Evolutionary conservation across 2,113 vertebrate genomes (phyloP).

Genomic region (Percina caprodes): DNA sequence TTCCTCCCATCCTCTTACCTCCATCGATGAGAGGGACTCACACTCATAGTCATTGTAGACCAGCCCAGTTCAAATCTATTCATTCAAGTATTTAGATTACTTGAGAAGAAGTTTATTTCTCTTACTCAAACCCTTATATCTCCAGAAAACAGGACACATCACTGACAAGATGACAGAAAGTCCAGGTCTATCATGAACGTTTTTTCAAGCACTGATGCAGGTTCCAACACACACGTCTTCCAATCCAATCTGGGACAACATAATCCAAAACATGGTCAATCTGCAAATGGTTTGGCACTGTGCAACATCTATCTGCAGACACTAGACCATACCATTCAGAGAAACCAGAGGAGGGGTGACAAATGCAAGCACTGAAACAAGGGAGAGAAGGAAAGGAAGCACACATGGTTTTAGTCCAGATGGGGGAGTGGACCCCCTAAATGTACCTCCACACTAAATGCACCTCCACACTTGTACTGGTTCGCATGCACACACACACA

Average conservation of each 20-base stretch:
- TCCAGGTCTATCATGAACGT: background rate
- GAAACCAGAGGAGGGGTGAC: slow-evolving; percentile 58
- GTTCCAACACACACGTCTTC: background rate
- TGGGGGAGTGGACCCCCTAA: slow-evolving; percentile 53
- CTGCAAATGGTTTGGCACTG: slow-evolving; percentile 58
- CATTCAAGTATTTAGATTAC: background rate
- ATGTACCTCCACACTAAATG: too few species aligned
- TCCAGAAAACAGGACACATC: slow-evolving; percentile 27
- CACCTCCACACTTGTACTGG: slow-evolving; percentile 36
- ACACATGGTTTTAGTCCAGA: slow-evolving; percentile 77
- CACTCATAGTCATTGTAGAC: slow-evolving; percentile 63
- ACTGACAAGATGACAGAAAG: background rate
- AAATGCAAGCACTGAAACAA: slow-evolving; percentile 53
- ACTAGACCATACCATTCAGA: slow-evolving; percentile 58
- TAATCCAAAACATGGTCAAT: slow-evolving; percentile 37
- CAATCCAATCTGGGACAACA: background rate
- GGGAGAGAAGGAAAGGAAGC: slow-evolving; percentile 35
- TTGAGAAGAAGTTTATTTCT: slow-evolving; percentile 10
- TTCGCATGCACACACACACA: slow-evolving; percentile 38
- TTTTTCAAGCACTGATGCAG: slow-evolving; percentile 17
- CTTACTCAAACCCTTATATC: background rate
- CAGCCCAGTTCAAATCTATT: slow-evolving; percentile 1
- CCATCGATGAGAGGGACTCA: slow-evolving; percentile 48
- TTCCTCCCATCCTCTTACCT: slow-evolving; percentile 62
- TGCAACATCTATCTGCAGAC: slow-evolving; percentile 49